A percentile compares a stretch with the other conserved stretches of the same genome.
phyloP scores from a whole-genome alignment of 2,113 vertebrate species.

The Corythornis cristatus region DNA sequence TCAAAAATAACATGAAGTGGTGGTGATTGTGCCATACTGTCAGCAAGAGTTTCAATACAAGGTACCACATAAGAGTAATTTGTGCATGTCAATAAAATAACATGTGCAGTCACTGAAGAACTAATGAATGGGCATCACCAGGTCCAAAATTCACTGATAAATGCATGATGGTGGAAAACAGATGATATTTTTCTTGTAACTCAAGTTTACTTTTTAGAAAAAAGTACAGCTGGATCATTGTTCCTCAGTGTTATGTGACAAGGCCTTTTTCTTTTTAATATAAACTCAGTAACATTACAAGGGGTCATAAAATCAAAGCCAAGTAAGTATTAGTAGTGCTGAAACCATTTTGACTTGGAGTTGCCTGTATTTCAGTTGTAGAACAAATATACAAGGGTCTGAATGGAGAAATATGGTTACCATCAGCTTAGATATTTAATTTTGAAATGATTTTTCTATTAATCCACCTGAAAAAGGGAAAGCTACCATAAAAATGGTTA shows the following conservation, averaged over 20 bases:
- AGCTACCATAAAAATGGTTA: slow-evolving; percentile 75
- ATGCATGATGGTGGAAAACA: background rate
- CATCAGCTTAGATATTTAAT: slow-evolving; percentile 77
- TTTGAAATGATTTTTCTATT: slow-evolving; percentile 76
- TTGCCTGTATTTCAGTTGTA: slow-evolving; percentile 48
- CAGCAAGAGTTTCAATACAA: background rate
- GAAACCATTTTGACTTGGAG: slow-evolving; percentile 53
- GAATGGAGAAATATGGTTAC: slow-evolving; percentile 76
- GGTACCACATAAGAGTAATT: background rate
- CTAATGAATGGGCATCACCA: background rate
- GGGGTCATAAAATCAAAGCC: slow-evolving; percentile 9
- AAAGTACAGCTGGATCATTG: background rate
- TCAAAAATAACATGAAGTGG: background rate
- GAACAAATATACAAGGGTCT: slow-evolving; percentile 40
- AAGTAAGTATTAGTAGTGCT: slow-evolving; percentile 23
- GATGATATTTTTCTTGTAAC: background rate
- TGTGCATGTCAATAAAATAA: background rate
- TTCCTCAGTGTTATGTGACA: background rate
- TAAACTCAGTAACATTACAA: background rate
- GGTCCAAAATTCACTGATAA: background rate
- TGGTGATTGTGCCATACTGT: background rate
- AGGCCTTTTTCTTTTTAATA: background rate
- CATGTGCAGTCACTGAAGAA: background rate
- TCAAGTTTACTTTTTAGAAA: background rate
- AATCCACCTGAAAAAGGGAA: slow-evolving; percentile 71